Conservation (phyloP, 1,140 invertebrate species). For the Grapholita molesta region DNA sequence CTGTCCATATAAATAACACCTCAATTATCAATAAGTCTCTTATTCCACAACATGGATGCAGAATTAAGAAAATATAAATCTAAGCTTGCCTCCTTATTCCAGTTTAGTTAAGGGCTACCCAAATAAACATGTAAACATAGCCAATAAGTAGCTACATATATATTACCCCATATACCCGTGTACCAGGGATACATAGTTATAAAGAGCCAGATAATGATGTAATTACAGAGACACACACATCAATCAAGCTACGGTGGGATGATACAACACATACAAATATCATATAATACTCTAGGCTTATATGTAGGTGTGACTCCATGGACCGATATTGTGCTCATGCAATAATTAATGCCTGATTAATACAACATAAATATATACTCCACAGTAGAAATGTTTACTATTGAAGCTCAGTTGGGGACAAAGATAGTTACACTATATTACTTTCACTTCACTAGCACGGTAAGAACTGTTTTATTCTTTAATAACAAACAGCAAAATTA, state of each 20-base stretch:
- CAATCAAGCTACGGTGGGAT: constrained; percentile 13
- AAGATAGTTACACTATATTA: not conserved
- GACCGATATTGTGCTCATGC: not conserved
- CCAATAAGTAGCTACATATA: not conserved
- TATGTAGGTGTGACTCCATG: not conserved
- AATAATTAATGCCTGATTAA: not conserved
- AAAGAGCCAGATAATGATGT: constrained; percentile 50
- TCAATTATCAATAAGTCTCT: too few species aligned
- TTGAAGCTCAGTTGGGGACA: not conserved
- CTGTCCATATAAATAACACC: too few species aligned
- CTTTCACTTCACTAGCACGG: not conserved
- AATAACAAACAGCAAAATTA: too few species aligned
- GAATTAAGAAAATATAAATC: too few species aligned
- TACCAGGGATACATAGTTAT: constrained; percentile 52
- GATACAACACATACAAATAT: constrained; percentile 24
- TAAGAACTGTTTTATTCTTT: too few species aligned
- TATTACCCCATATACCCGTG: constrained; percentile 20
- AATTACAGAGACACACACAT: constrained; percentile 47
- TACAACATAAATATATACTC: not conserved
- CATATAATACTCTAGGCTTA: not conserved
- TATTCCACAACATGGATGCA: too few species aligned
- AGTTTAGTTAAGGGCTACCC: not conserved
- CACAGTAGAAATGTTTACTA: not conserved
- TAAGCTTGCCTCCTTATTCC: too few species aligned
- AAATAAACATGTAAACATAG: not conserved